These are phyloP conservation scores for Atta texana DNA, from an alignment of 1,140 invertebrate genomes.

Conservation along the genomic window DNA sequence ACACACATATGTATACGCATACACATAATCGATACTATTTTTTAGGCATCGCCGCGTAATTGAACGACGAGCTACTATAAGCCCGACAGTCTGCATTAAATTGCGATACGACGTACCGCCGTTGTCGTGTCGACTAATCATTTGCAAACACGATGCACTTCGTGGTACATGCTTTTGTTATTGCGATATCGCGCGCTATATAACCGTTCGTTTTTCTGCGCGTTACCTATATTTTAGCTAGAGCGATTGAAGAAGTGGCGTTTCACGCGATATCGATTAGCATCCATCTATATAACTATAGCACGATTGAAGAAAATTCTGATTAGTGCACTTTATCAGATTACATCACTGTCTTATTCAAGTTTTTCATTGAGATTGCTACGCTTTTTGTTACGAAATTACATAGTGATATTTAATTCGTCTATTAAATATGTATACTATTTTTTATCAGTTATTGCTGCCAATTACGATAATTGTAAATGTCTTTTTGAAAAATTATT, in stretches of 20 bases:
- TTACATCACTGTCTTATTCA: slow-evolving; percentile 15
- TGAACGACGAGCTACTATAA: slow-evolving; percentile 46
- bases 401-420: not conserved
- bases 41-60: slow-evolving; percentile 45
- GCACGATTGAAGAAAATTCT: slow-evolving; percentile 24
- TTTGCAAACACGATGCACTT: slow-evolving; percentile 63
- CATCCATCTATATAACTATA: slow-evolving; percentile 34
- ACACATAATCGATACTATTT: slow-evolving; percentile 42
- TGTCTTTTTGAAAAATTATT: not conserved
- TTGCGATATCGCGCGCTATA: slow-evolving; percentile 55
- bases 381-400: not conserved
- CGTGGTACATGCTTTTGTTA: slow-evolving; percentile 59
- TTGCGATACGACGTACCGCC: slow-evolving; percentile 24
- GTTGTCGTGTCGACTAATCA: slow-evolving; percentile 53
- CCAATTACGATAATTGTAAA: not conserved
- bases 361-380: slow-evolving; percentile 13
- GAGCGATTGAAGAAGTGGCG: slow-evolving; percentile 61
- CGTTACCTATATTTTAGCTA: not conserved
- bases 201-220: slow-evolving; percentile 43
- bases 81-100: slow-evolving; percentile 45
- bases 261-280: slow-evolving; percentile 67
- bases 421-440: not conserved
- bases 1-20: too few relatives aligned
- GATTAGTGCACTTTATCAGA: slow-evolving; percentile 5
- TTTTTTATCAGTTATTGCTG: not conserved